Conservation (phyloP, 2,888 invertebrate species). For the Acleris laterana region DNA sequence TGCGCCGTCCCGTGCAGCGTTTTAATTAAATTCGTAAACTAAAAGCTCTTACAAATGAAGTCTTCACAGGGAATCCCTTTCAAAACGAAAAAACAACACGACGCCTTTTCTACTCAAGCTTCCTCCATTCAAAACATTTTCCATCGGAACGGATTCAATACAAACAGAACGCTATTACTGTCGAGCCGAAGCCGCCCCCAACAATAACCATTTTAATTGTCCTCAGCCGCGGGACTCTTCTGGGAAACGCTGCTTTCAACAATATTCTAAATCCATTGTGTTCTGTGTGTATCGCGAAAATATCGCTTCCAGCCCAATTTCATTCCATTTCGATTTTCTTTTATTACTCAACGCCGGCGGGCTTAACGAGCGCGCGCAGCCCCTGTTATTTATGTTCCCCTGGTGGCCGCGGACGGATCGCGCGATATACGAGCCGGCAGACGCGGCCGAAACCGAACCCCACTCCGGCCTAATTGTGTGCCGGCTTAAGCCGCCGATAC, state of each 20-base stretch:
- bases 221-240: conserved; percentile 66
- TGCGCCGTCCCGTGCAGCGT: conserved; percentile 43
- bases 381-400: conserved; percentile 83
- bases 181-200: conserved; percentile 58
- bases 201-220: conserved; percentile 80
- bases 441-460: conserved; percentile 69
- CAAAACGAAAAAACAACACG: conserved; percentile 64
- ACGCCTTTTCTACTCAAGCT: conserved; percentile 64
- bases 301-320: conserved; percentile 82
- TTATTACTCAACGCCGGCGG: conserved; percentile 82
- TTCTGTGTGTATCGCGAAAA: conserved; percentile 76
- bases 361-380: conserved; percentile 82
- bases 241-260: conserved; percentile 68
- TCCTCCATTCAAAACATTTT: conserved; percentile 71
- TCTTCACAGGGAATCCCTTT: conserved; percentile 62
- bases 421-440: conserved; percentile 77
- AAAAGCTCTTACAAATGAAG: conserved; percentile 66
- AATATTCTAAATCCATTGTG: conserved; percentile 77
- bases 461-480: conserved; percentile 78
- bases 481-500: conserved; percentile 75
- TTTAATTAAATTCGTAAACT: conserved; percentile 75
- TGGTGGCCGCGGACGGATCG: conserved; percentile 81
- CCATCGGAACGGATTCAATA: conserved; percentile 69
- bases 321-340: conserved; percentile 85
- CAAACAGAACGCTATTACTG: conserved; percentile 68